These are phyloP conservation scores for Nudaria mundana DNA, from an alignment of 2,888 invertebrate genomes.

Conservation along the genomic window DNA sequence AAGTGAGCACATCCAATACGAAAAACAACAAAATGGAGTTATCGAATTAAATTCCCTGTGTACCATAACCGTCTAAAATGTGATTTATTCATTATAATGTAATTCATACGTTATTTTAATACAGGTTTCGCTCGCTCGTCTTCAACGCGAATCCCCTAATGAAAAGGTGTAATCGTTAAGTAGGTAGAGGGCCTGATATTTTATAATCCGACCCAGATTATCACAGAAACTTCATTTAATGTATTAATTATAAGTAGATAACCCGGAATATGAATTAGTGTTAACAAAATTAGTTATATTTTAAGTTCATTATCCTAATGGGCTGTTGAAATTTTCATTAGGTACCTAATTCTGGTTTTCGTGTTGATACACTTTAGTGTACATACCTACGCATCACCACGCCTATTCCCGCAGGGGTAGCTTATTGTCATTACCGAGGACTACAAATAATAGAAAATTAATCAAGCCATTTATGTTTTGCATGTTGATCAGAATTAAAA, in stretches of 20 bases:
- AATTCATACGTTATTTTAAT: conserved; percentile 5
- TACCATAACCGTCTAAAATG: not conserved
- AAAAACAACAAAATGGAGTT: too few species aligned
- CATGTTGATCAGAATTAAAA: too few species aligned
- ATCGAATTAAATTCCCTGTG: too few species aligned
- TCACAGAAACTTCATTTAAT: conserved; percentile 28
- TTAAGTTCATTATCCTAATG: conserved; percentile 26
- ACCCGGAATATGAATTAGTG: conserved; percentile 16
- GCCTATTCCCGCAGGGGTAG: too few species aligned
- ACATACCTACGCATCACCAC: too few species aligned
- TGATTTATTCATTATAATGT: not conserved
- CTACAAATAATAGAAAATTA: too few species aligned
- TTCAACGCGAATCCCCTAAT: conserved; percentile 22
- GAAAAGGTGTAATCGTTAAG: conserved; percentile 37
- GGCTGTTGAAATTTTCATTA: conserved; percentile 6
- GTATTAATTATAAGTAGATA: conserved; percentile 19
- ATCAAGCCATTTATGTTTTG: too few species aligned
- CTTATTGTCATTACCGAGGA: too few species aligned
- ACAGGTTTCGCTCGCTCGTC: not conserved
- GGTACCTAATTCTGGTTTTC: not conserved
- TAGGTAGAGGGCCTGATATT: conserved; percentile 32
- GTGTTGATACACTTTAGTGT: too few species aligned
- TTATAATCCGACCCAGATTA: conserved; percentile 40
- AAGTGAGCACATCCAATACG: too few species aligned
- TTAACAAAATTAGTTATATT: conserved; percentile 33